These are phyloP conservation scores for Lepus oiostolus DNA, from an alignment of 2,797 vertebrate genomes.

Conservation along the genomic window DNA sequence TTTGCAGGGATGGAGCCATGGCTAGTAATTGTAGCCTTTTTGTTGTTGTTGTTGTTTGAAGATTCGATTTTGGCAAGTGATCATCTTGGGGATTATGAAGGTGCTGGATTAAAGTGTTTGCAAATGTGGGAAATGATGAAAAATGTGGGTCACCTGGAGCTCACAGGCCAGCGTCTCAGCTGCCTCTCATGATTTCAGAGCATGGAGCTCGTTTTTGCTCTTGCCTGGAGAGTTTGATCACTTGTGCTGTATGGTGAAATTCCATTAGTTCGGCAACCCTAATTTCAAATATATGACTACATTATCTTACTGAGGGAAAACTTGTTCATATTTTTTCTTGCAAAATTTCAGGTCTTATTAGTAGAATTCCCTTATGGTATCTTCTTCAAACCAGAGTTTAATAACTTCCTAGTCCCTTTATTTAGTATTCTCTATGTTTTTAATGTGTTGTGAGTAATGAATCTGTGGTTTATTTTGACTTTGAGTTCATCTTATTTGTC, in stretches of 20 bases:
- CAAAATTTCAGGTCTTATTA: conserved; percentile 48
- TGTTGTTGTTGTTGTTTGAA: conserved; percentile 43
- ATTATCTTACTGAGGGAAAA: conserved; percentile 45
- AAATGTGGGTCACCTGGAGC: conserved; percentile 44
- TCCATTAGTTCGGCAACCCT: conserved; percentile 43
- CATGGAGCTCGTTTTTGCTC: not conserved
- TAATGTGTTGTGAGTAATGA: not conserved
- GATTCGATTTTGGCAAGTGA: not conserved
- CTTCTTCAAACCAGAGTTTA: conserved; percentile 17
- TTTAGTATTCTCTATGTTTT: conserved; percentile 54
- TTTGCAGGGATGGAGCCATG: conserved; percentile 50
- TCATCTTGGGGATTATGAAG: not conserved
- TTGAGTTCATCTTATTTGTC: conserved; percentile 60
- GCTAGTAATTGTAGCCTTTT: not conserved
- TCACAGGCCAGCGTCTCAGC: not conserved
- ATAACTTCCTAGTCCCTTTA: conserved; percentile 25
- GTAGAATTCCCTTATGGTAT: conserved; percentile 33
- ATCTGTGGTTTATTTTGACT: conserved; percentile 34
- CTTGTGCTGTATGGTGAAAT: not conserved
- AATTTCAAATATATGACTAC: conserved; percentile 55
- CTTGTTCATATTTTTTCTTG: not conserved
- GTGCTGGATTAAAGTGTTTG: conserved; percentile 6
- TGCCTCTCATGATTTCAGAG: not conserved
- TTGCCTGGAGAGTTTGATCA: conserved; percentile 13
- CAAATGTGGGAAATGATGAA: not conserved